Conservation (phyloP, 1,140 invertebrate species). For the Leptopilina clavipes region DNA sequence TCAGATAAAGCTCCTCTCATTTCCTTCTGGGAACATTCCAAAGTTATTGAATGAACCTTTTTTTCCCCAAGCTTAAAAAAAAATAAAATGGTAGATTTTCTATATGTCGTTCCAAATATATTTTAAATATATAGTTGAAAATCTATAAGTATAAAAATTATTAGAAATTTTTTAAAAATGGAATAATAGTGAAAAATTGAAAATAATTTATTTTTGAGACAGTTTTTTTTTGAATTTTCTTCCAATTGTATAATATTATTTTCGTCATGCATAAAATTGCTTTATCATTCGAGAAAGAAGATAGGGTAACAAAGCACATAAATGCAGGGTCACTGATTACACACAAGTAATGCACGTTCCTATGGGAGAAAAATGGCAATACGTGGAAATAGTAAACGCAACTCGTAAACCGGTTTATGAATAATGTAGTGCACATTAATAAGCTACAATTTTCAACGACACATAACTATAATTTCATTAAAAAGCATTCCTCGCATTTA, state of each 20-base stretch:
- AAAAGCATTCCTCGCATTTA: background rate
- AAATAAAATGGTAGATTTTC: too few relatives aligned
- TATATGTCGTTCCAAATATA: too few relatives aligned
- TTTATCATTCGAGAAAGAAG: constrained; percentile 21
- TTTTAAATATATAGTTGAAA: too few relatives aligned
- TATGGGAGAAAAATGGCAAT: constrained; percentile 21
- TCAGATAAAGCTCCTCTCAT: too few relatives aligned
- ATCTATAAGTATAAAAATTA: too few relatives aligned
- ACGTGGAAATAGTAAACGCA: constrained; percentile 29
- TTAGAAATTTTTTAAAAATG: too few relatives aligned
- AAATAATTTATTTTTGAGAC: too few relatives aligned
- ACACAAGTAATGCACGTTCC: background rate
- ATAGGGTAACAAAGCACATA: constrained; percentile 9
- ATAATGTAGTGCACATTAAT: constrained; percentile 28
- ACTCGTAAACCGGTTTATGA: constrained; percentile 31
- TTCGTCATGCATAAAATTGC: background rate
- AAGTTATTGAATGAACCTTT: too few relatives aligned
- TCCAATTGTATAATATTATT: too few relatives aligned
- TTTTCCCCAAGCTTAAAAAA: too few relatives aligned
- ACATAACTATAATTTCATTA: constrained; percentile 15
- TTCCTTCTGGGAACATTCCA: too few relatives aligned
- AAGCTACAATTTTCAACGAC: constrained; percentile 5
- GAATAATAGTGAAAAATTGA: too few relatives aligned
- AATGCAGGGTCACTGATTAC: constrained; percentile 29
- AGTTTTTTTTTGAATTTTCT: background rate